Percentiles rank a stretch among this genome's conserved stretches.
Evolutionary conservation across 2,888 invertebrate species (phyloP).

Genomic region (Crossocerus cetratus): DNA sequence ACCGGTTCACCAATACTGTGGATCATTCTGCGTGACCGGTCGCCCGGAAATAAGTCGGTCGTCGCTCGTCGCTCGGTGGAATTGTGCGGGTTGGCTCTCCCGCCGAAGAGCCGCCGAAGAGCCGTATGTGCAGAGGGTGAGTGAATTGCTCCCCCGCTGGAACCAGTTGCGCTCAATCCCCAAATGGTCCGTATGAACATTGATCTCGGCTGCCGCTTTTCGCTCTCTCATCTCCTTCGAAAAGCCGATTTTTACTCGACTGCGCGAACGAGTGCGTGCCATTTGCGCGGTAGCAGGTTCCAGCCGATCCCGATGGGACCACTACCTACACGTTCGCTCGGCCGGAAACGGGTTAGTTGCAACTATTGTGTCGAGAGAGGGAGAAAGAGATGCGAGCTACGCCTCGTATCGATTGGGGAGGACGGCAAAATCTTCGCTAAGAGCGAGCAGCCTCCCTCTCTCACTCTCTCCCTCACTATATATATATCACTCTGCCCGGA

Average conservation of each 20-base stretch:
- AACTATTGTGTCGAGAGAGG: slow-evolving; percentile 42
- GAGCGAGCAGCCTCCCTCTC: neutral
- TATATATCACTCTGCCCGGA: neutral
- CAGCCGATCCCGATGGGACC: slow-evolving; percentile 5
- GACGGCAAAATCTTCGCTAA: slow-evolving; percentile 10
- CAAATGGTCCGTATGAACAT: neutral
- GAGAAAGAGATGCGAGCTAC: too few species aligned
- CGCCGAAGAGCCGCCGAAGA: too few species aligned
- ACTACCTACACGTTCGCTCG: slow-evolving; percentile 23
- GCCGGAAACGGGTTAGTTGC: slow-evolving; percentile 52
- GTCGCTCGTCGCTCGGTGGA: too few species aligned
- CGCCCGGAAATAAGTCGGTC: slow-evolving; percentile 44
- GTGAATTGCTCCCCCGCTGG: too few species aligned
- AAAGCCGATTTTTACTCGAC: neutral
- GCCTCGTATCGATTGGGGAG: slow-evolving; percentile 34
- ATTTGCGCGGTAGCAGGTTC: slow-evolving; percentile 11
- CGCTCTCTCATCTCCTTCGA: too few species aligned
- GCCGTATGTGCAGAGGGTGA: too few species aligned
- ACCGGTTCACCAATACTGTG: slow-evolving; percentile 44
- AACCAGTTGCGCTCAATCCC: neutral
- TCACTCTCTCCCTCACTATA: neutral
- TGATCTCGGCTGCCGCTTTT: too few species aligned
- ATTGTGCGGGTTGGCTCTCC: slow-evolving; percentile 14
- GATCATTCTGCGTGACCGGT: slow-evolving; percentile 53
- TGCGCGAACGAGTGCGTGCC: neutral